Evolutionary conservation across 2,797 vertebrate species (phyloP).

Genomic region (Sebastiscus albofasciatus): DNA sequence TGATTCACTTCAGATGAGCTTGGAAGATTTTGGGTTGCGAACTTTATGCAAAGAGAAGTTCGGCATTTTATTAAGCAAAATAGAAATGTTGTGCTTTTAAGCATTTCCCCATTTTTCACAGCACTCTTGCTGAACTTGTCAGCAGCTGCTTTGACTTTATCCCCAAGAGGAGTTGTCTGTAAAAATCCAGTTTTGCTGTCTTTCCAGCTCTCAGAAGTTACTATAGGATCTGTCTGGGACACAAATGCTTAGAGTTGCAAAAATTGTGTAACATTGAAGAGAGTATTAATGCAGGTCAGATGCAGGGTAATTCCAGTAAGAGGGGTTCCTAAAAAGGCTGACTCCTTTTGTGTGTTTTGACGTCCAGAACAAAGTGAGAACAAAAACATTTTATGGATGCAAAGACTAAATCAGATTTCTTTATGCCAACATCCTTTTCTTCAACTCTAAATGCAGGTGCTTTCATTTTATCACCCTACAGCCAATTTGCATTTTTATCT

Average conservation of each 20-base stretch:
- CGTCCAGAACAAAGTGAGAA: background rate
- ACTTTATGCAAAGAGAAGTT: background rate
- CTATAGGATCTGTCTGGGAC: background rate
- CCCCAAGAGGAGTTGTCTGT: background rate
- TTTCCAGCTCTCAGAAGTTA: background rate
- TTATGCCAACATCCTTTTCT: background rate
- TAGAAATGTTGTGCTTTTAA: background rate
- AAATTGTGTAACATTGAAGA: background rate
- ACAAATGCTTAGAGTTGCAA: background rate
- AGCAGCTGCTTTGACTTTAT: background rate
- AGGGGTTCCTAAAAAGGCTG: background rate
- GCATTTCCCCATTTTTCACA: background rate
- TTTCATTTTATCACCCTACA: conserved; percentile 11
- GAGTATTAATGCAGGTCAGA: background rate
- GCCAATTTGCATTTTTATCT: conserved; percentile 40
- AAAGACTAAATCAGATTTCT: conserved; percentile 1
- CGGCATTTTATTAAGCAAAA: background rate
- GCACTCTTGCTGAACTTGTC: background rate
- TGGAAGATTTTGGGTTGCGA: background rate
- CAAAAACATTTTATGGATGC: background rate
- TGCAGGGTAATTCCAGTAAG: background rate
- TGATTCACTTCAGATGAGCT: background rate
- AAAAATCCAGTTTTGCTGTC: background rate
- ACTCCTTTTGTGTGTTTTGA: background rate
- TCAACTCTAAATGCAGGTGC: background rate